A percentile compares a stretch with the other conserved stretches of the same genome.
phyloP scores from a whole-genome alignment of 35 echinoderm and acorn worm species.

The Heliocidaris tuberculata region DNA sequence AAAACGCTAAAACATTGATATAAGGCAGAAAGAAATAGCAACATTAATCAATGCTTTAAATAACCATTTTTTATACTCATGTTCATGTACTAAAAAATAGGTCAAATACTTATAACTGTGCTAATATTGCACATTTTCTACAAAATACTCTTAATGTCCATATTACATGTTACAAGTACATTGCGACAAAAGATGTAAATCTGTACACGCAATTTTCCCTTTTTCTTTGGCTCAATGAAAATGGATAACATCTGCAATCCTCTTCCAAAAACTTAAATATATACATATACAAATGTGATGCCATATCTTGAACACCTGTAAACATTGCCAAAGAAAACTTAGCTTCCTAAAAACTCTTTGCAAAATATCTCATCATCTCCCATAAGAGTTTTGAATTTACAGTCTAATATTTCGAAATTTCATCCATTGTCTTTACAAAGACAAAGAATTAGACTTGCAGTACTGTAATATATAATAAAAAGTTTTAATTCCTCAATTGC shows the following conservation, averaged over 20 bases:
- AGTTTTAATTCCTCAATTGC: neutral
- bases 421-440: neutral
- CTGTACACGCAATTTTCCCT: neutral
- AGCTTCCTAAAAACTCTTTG: neutral
- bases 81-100: neutral
- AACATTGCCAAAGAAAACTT: neutral
- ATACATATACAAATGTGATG: neutral
- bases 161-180: neutral
- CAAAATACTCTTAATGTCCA: neutral
- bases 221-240: neutral
- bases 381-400: neutral
- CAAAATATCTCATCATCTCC: neutral
- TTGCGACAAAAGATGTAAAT: neutral
- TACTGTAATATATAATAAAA: neutral
- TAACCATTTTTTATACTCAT: neutral
- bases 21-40: neutral
- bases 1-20: neutral
- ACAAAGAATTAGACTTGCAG: neutral
- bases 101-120: neutral
- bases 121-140: slow-evolving; percentile 12
- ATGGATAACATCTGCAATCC: neutral
- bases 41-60: neutral
- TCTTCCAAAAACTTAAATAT: slow-evolving; percentile 7
- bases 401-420: neutral
- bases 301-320: neutral